These are phyloP conservation scores for Netelia virgata DNA, from an alignment of 2,888 invertebrate genomes.

Conservation along the genomic window DNA sequence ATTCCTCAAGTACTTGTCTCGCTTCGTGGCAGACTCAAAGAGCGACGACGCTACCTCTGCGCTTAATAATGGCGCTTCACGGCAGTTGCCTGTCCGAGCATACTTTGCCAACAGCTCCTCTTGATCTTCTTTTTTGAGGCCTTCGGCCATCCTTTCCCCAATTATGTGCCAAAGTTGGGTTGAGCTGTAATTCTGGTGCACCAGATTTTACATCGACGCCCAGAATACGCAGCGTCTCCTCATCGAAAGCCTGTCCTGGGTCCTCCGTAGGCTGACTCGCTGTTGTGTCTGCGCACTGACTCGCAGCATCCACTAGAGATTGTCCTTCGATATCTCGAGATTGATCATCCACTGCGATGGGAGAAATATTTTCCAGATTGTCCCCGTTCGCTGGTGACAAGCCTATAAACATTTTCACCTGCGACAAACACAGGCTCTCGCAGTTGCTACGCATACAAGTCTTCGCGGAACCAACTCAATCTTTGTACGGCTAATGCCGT, in stretches of 20 bases:
- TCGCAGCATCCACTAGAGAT: conserved; percentile 37
- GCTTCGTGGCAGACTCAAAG: conserved; percentile 63
- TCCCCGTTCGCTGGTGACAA: no score
- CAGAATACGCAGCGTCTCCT: conserved; percentile 55
- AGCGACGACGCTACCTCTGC: conserved; percentile 63
- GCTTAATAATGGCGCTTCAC: conserved; percentile 63
- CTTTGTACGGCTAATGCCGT: conserved; percentile 17
- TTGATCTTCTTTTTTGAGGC: conserved; percentile 65
- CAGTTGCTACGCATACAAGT: conserved; percentile 23
- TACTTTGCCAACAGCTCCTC: conserved; percentile 60
- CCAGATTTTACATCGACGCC: conserved; percentile 42
- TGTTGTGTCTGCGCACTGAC: conserved; percentile 1
- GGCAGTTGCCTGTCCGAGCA: conserved; percentile 64
- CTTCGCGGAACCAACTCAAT: conserved; percentile 12
- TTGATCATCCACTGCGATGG: conserved; percentile 19
- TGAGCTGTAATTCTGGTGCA: conserved; percentile 56
- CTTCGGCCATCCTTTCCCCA: conserved; percentile 62
- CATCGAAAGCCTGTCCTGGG: conserved; percentile 42
- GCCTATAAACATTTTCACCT: no score
- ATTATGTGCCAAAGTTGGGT: conserved; percentile 56
- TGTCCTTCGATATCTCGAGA: conserved; percentile 53
- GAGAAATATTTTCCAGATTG: conserved; percentile 18
- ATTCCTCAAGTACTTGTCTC: conserved; percentile 70
- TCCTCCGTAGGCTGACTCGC: not conserved
- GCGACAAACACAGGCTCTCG: conserved; percentile 48